Evolutionary conservation across 92 coral and sea anemone species (phyloP), one percentile per base, ranked within the genome.

Genomic region (Zoanthus gigantus): DNA sequence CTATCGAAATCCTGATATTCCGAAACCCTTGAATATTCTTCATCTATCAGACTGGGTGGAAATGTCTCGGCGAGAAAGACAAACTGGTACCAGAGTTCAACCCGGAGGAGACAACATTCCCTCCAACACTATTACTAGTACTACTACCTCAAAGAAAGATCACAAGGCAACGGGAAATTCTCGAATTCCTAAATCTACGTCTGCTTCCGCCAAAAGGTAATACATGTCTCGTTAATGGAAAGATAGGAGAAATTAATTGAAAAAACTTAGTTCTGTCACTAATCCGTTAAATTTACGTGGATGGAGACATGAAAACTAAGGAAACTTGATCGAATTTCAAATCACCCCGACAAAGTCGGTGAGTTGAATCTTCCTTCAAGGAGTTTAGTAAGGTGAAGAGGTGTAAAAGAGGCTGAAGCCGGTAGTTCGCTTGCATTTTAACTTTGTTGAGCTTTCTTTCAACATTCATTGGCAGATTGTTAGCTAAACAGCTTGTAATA

Each of bases 121-220:
- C 52, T 81, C 85, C 45, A 34, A 73, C 29, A 46, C 56, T 7
- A 30, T 53, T 53, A 16, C 56, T 7, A 30, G 31, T 53, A 16
- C 75, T 65, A 23, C 74, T 75, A 66, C 74, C 85, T 32, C 85
- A n/a, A 81, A 81, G 85, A 50, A 71, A 66, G 85, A 67, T 50
- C 74, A 81, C 58, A 81, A 58, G 63, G 75, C 60, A 71, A 46
- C 85, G 58, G 85, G 85, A 67, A 81, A 13, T 81, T 66, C 85
- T 68, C 88, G 98, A 73, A 90, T 92, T 61, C 95, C 98, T 28
- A 96, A 93, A 92, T 91, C 96, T 53, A 83, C 82, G 29, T 90
- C 96, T 54, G 83, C 98, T 42, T 96, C 98, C 78, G 98, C 98
- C n/a, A 96, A 94, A 85, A 96, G 98, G 98, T 96, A 90, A 67